Base-by-base conservation (phyloP, 2,797 vertebrate species). In the Micromesistius poutassou region DNA sequence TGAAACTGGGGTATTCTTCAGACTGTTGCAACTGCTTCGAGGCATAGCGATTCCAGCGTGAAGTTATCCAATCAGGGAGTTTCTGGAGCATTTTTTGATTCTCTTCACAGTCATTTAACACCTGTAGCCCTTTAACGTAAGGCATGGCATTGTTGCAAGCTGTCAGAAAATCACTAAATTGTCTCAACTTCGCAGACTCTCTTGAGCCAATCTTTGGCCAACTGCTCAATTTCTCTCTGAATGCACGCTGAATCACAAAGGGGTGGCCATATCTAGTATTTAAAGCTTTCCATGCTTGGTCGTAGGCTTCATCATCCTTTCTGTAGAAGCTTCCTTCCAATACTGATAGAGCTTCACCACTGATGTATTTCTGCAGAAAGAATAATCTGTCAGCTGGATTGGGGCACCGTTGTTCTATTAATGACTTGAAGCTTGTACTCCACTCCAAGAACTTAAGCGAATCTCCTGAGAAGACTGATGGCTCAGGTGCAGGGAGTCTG, bases 371-470 rank as follows among this genome's bases (percentile, higher is more conserved):
- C 7, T 55, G 50, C 13, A 55, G 50, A 6, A 78, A 79, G 6
- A 79, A 83, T 1, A 83, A 14, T 4, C 42, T 77, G 1, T 84
- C 71, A 4, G 46, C 55, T 28, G 74, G 9, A 35, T 82, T 82
- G 1, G 74, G 35, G 38, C 75, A 84, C 6, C 35, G 28, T 7
- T 42, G 25, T 19, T 86, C 76, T 33, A 84, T 82, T 4, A 83
- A 77, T 14, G 82, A 74, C 1, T 84, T 84, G 19, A 87, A 85
- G 55, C 80, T 82, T 25, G 74, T 79, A 38, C 81, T 89, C 81
- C 81, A 86, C 4, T 88, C 76, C 36, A n/a, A 46, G 4, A 87
- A 85, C 73, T 83, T 81, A 0, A 86, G 2, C 3, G 82, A 83
- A 1, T 87, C 81, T 19, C 84, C 87, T 9, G 5, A 71, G 50